Evolutionary conservation across 2,797 vertebrate species (phyloP), one percentile per base, ranked within the genome.

Genomic region (Sebastes vulpes): DNA sequence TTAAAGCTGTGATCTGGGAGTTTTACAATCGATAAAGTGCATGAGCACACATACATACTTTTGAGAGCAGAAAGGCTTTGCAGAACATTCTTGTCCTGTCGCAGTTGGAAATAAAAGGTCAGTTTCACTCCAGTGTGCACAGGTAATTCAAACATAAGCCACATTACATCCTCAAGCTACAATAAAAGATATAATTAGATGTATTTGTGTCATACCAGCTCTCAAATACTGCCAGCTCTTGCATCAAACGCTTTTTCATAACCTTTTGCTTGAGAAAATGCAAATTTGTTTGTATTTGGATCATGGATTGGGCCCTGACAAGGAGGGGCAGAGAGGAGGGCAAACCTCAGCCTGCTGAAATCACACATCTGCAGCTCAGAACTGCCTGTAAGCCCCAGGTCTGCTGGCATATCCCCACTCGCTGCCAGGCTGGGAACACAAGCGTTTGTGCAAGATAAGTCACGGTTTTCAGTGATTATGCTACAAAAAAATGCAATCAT

Each of bases 391-490:
- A 94, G 94, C 91, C 69, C 79, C 81, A 84, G 76, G 81, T 85
- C 82, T 75, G 74, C 75, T 92, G 89, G 79, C 86, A 84, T 74
- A 83, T 88, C 78, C 74, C 63, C 69, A 66, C 71, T 77, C 60
- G 20, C 83, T 79, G 76, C 81, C 87, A 89, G 85, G 88, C 89
- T 85, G 80, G 77, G 79, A 92, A 91, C 88, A 86, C 71, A 75
- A 81, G 87, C 77, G 10, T 77, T 82, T 79, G 80, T 20, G 32
- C 38, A 53, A 91, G 91, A 95, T 94, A 93, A 94, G 93, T 92
- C 92, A 86, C 25, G 64, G 77, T 87, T 90, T 83, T 86, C 76
- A 48, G 58, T 72, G 86, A 92, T 95, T 90, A 88, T 89, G 85
- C 85, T 82, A 87, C 79, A 90, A 58, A 81, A 84, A 78, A 78